These are phyloP conservation scores for Haplochromis vanheusdeni DNA, from an alignment of 2,113 vertebrate species.

Conservation along the genomic window DNA sequence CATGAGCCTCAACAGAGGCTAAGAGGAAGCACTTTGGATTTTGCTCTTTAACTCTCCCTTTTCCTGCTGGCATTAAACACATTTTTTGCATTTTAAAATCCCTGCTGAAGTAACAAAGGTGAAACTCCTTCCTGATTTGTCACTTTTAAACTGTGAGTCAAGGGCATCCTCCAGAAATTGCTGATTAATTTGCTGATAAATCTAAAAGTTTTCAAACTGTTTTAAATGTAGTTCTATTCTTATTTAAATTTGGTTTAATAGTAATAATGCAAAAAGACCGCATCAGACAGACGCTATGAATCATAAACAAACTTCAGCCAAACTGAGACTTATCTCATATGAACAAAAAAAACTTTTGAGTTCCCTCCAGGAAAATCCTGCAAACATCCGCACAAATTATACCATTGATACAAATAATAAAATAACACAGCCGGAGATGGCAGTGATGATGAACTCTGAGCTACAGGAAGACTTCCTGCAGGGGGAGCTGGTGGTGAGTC, in stretches of 20 bases:
- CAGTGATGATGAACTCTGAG: not conserved
- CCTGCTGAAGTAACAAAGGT: not conserved
- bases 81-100: not conserved
- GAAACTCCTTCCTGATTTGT: not conserved
- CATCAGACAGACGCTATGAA: not conserved
- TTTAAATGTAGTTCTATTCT: not conserved
- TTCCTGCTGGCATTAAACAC: not conserved
- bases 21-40: conserved; percentile 26
- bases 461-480: conserved; percentile 23
- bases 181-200: not conserved
- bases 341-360: not conserved
- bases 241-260: not conserved
- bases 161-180: not conserved
- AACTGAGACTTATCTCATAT: not conserved
- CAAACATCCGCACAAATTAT: not conserved
- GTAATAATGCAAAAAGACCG: not conserved
- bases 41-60: not conserved
- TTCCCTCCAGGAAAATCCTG: not conserved
- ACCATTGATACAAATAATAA: not conserved
- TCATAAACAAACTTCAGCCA: not conserved
- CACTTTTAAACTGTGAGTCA: not conserved
- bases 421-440: not conserved
- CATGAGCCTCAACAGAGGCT: not conserved
- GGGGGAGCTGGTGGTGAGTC: not conserved
- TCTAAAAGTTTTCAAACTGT: not conserved